Conservation (phyloP, 2,888 invertebrate genomes). For the Amorpha juglandis region DNA sequence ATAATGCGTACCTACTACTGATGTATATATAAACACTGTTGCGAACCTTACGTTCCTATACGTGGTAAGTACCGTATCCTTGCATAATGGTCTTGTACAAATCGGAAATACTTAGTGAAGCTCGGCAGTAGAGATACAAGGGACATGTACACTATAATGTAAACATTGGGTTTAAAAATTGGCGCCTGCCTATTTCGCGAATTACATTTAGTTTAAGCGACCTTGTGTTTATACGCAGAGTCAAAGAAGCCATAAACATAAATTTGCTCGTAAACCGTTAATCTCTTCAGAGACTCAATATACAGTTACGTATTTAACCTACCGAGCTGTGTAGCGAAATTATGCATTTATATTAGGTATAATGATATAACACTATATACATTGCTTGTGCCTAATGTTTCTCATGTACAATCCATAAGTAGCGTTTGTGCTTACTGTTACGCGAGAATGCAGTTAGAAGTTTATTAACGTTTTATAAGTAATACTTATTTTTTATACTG, state of each 20-base stretch:
- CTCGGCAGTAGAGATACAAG: not conserved
- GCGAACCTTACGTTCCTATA: too few relatives aligned
- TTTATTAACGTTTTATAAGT: too few relatives aligned
- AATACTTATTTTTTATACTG: too few relatives aligned
- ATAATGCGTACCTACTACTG: too few relatives aligned
- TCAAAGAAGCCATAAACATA: constrained; percentile 62
- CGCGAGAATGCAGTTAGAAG: too few relatives aligned
- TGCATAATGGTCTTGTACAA: too few relatives aligned
- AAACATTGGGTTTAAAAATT: constrained; percentile 30
- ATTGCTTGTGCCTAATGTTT: not conserved
- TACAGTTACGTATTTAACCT: constrained; percentile 37
- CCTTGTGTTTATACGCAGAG: constrained; percentile 54
- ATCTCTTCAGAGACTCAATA: constrained; percentile 58
- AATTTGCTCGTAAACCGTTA: constrained; percentile 62
- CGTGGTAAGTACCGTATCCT: too few relatives aligned
- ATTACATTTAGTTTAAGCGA: constrained; percentile 46
- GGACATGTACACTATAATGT: constrained; percentile 25
- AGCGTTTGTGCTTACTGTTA: too few relatives aligned
- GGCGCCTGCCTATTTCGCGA: constrained; percentile 30
- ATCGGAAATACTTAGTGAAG: too few relatives aligned
- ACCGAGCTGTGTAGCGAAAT: constrained; percentile 35
- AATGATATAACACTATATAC: not conserved
- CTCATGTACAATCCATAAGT: too few relatives aligned
- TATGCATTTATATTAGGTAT: constrained; percentile 26
- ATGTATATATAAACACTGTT: too few relatives aligned